Conservation (phyloP, 2,888 invertebrate genomes). For the Metalampra italica region DNA sequence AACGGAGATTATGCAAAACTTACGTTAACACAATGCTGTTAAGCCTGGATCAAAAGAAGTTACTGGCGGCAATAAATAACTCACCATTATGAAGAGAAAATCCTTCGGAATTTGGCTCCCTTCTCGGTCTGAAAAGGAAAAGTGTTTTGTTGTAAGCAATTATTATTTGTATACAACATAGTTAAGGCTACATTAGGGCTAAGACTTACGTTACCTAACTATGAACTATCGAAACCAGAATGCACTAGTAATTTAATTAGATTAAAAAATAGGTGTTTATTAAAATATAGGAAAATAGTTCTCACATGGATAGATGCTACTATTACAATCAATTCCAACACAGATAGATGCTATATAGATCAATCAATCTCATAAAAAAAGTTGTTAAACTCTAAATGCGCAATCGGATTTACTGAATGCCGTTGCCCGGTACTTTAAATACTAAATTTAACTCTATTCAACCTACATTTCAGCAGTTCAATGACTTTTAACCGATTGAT, state of each 20-base stretch:
- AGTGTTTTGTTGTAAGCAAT: neutral
- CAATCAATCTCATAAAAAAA: neutral
- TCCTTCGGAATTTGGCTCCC: slow-evolving; percentile 30
- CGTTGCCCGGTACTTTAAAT: slow-evolving; percentile 19
- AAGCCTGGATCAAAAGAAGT: too few relatives aligned
- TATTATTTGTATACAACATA: too few relatives aligned
- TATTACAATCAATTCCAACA: too few relatives aligned
- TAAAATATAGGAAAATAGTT: neutral
- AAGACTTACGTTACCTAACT: too few relatives aligned
- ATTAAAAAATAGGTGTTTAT: too few relatives aligned
- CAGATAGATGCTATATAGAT: too few relatives aligned
- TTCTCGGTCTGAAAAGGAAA: slow-evolving; percentile 42
- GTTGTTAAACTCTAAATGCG: neutral
- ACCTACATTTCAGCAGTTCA: slow-evolving; percentile 29
- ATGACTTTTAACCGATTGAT: slow-evolving; percentile 8
- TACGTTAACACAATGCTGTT: too few relatives aligned
- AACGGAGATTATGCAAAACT: too few relatives aligned
- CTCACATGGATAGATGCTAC: too few relatives aligned
- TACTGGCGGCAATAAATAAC: neutral
- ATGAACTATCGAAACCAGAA: too few relatives aligned
- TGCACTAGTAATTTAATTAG: too few relatives aligned
- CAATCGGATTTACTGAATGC: slow-evolving; percentile 12
- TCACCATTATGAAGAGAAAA: slow-evolving; percentile 51
- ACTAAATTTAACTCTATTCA: slow-evolving; percentile 29
- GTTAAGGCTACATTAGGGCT: neutral